phyloP scores from a whole-genome alignment of 2,888 invertebrate species.

The Litoditis marina region DNA sequence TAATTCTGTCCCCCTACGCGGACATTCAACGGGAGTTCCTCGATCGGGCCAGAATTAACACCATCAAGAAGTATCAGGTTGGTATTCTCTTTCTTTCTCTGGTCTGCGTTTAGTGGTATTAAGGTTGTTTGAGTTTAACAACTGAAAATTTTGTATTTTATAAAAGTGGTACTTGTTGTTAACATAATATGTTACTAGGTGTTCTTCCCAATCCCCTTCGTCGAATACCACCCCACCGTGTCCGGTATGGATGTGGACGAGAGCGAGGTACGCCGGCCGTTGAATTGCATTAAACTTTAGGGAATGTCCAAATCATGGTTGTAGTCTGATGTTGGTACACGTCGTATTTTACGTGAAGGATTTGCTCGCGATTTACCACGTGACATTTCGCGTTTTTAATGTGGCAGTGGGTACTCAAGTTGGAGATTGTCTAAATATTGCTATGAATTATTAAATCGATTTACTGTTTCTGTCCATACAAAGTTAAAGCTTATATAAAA shows the following conservation, averaged over 20 bases:
- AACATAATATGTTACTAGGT: constrained; percentile 62
- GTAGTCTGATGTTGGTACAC: no score
- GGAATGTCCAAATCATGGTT: no score
- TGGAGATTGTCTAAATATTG: no score
- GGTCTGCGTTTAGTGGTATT: no score
- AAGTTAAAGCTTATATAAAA: no score
- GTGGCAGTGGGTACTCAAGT: no score
- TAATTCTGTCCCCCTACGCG: constrained; percentile 63
- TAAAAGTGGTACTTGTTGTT: neutral
- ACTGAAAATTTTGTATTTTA: neutral
- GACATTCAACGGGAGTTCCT: constrained; percentile 80
- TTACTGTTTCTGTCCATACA: no score
- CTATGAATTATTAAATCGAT: no score
- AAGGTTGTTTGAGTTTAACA: neutral
- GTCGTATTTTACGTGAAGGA: no score
- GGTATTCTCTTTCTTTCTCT: neutral
- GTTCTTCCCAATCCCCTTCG: constrained; percentile 86
- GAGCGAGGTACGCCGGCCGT: constrained; percentile 24
- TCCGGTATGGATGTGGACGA: constrained; percentile 56
- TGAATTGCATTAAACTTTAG: constrained; percentile 2
- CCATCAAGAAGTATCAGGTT: constrained; percentile 78
- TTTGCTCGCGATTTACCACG: no score
- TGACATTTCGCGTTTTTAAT: no score
- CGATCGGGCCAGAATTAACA: constrained; percentile 91
- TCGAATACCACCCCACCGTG: constrained; percentile 76